A percentile compares a stretch with the other conserved stretches of the same genome.
Evolutionary conservation across 2,888 invertebrate genomes (phyloP).

Genomic region (Punctoribates punctum): DNA sequence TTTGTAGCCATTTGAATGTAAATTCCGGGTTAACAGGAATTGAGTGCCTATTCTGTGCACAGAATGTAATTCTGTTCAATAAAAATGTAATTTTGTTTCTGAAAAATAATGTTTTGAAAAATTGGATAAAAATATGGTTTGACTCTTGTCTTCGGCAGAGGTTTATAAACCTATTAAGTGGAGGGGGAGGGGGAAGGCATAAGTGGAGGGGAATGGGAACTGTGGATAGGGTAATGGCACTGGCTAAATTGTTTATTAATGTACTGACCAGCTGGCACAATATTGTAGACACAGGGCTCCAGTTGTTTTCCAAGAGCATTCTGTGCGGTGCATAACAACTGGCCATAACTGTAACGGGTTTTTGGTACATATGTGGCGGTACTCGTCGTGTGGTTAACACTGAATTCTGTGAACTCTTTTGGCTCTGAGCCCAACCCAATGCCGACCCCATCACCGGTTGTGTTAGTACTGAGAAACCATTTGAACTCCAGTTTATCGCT

Average conservation of each 20-base stretch:
- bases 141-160: no score
- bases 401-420: slow-evolving; percentile 50
- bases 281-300: slow-evolving; percentile 82
- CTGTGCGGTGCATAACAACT: slow-evolving; percentile 73
- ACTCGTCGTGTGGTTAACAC: slow-evolving; percentile 70
- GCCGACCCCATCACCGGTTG: slow-evolving; percentile 42
- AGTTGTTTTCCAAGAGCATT: slow-evolving; percentile 79
- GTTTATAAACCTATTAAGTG: no score
- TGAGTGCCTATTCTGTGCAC: no score
- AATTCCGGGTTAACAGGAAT: no score
- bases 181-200: background rate
- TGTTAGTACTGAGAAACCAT: slow-evolving; percentile 46
- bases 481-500: slow-evolving; percentile 59
- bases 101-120: no score
- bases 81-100: no score
- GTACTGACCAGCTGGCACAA: slow-evolving; percentile 62
- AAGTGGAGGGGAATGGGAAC: background rate
- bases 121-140: no score
- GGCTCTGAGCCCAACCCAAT: no score
- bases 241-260: background rate
- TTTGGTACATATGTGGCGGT: slow-evolving; percentile 80
- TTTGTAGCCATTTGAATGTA: no score
- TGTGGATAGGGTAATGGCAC: background rate
- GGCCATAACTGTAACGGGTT: slow-evolving; percentile 85
- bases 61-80: no score